Evolutionary conservation across 2,797 vertebrate species (phyloP).

Genomic region (Percopsis omiscomaycus): DNA sequence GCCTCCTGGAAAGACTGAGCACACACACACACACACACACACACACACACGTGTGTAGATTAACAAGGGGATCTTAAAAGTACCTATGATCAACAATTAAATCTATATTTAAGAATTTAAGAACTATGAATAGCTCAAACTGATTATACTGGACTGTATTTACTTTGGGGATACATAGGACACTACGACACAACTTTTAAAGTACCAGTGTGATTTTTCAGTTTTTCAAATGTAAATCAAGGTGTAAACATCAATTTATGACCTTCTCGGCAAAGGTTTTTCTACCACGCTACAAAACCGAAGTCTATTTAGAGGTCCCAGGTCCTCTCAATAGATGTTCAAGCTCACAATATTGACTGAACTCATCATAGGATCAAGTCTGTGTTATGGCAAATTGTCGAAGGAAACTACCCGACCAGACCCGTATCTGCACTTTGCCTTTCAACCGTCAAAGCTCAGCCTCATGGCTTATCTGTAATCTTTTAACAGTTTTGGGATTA

Average conservation of each 20-base stretch:
- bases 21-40: constrained; percentile 18
- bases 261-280: background rate
- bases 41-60: background rate
- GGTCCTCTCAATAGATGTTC: constrained; percentile 2
- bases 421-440: constrained; percentile 10
- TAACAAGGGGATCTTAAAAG: background rate
- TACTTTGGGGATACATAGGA: background rate
- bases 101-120: too few relatives aligned
- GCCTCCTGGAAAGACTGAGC: constrained; percentile 88
- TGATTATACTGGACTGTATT: background rate
- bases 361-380: background rate
- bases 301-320: constrained; percentile 9
- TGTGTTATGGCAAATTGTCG: background rate
- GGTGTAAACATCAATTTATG: constrained; percentile 2
- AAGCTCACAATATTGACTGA: background rate
- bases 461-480: constrained; percentile 26
- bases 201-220: background rate
- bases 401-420: constrained; percentile 8
- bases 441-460: constrained; percentile 19
- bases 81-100: too few relatives aligned
- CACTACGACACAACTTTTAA: background rate
- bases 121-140: too few relatives aligned
- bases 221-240: background rate
- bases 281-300: background rate
- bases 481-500: constrained; percentile 35